These are phyloP conservation scores for Craterocephalus amniculus DNA, from an alignment of 2,797 vertebrate species.

Conservation along the genomic window DNA sequence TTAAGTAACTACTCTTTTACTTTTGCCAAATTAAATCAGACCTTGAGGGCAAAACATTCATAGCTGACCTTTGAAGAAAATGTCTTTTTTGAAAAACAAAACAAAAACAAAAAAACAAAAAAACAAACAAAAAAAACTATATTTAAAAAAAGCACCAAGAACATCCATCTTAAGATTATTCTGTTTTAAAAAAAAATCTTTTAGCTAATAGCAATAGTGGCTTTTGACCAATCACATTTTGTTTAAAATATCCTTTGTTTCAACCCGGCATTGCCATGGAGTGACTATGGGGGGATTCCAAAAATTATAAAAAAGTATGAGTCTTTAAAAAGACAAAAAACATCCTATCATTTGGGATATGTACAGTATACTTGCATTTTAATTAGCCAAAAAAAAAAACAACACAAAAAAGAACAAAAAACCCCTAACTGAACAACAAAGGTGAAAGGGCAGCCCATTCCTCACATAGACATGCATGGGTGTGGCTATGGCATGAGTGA, in stretches of 20 bases:
- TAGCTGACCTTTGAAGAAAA: slow-evolving; percentile 48
- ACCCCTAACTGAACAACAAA: slow-evolving; percentile 71
- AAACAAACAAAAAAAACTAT: neutral
- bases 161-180: slow-evolving; percentile 12
- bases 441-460: slow-evolving; percentile 82
- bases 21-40: slow-evolving; percentile 33
- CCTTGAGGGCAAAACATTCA: slow-evolving; percentile 48
- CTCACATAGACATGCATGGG: slow-evolving; percentile 83
- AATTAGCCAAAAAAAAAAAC: slow-evolving; percentile 9
- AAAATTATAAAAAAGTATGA: slow-evolving; percentile 22
- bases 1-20: slow-evolving; percentile 26
- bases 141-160: slow-evolving; percentile 23
- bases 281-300: neutral
- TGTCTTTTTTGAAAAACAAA: slow-evolving; percentile 41
- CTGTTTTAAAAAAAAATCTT: slow-evolving; percentile 17
- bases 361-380: slow-evolving; percentile 30
- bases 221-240: slow-evolving; percentile 19
- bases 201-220: neutral
- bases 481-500: slow-evolving; percentile 78
- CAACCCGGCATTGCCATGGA: neutral
- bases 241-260: slow-evolving; percentile 26
- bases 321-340: slow-evolving; percentile 5
- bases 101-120: slow-evolving; percentile 13
- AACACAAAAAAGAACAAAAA: neutral
- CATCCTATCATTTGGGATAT: slow-evolving; percentile 5